Conservation (phyloP, 2,888 invertebrate species). For the Sminthurinus aureus region DNA sequence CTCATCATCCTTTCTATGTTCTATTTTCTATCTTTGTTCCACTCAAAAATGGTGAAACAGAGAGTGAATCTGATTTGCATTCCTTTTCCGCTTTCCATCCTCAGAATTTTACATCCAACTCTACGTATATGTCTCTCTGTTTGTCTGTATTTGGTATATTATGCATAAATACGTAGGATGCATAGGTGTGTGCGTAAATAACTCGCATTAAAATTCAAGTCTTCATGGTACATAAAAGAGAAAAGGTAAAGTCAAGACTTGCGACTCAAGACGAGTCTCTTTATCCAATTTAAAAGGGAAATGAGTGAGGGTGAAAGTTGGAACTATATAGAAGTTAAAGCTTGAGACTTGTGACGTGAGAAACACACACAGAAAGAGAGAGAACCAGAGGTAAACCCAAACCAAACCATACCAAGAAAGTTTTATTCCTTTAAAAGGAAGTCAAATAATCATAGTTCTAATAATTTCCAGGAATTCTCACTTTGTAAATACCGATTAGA, state of each 20-base stretch:
- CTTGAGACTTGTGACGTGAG: too few species aligned
- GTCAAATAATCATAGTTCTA: too few species aligned
- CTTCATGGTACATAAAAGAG: neutral
- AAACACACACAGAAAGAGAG: too few species aligned
- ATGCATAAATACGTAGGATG: too few species aligned
- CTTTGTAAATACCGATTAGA: too few species aligned
- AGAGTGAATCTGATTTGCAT: neutral
- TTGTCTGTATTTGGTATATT: neutral
- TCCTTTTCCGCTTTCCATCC: neutral
- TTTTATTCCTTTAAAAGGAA: too few species aligned
- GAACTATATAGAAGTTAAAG: neutral
- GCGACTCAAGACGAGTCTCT: neutral
- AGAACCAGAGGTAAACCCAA: too few species aligned
- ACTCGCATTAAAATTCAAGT: neutral
- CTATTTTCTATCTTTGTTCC: neutral
- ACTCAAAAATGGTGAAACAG: neutral
- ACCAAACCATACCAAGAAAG: too few species aligned
- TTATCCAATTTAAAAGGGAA: conserved; percentile 1
- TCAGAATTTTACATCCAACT: neutral
- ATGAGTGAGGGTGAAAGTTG: neutral
- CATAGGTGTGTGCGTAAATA: neutral
- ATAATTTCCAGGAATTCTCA: too few species aligned
- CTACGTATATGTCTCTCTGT: neutral
- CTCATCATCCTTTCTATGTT: neutral
- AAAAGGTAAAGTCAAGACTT: neutral